These are phyloP conservation scores for Callorhinus ursinus DNA, from an alignment of 2,113 vertebrate species.

Conservation along the genomic window DNA sequence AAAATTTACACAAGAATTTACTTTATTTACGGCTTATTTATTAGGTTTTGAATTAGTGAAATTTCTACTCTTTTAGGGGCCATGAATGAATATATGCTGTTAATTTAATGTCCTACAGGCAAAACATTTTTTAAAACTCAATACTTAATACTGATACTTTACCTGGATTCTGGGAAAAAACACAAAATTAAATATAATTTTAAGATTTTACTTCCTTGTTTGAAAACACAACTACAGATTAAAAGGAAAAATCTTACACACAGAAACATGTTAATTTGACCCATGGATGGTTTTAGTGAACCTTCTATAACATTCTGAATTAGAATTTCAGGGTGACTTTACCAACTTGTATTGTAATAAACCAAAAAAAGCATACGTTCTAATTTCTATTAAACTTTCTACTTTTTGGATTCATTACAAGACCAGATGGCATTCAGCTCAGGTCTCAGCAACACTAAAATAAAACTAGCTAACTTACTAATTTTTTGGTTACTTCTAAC, in stretches of 20 bases:
- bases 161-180: neutral
- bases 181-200: neutral
- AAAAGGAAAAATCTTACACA: slow-evolving; percentile 51
- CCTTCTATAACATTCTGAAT: slow-evolving; percentile 71
- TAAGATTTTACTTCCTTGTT: slow-evolving; percentile 30
- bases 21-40: neutral
- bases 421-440: slow-evolving; percentile 5
- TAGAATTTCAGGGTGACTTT: slow-evolving; percentile 58
- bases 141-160: neutral
- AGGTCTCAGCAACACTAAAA: slow-evolving; percentile 44
- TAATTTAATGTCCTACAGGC: neutral
- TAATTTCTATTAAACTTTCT: slow-evolving; percentile 53
- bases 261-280: slow-evolving; percentile 67
- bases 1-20: neutral
- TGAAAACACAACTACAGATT: neutral
- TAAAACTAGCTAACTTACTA: slow-evolving; percentile 62
- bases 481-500: slow-evolving; percentile 47
- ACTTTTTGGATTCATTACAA: slow-evolving; percentile 46
- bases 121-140: neutral
- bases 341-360: slow-evolving; percentile 50
- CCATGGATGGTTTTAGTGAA: slow-evolving; percentile 61
- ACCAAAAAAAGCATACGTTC: slow-evolving; percentile 66
- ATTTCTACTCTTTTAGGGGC: neutral
- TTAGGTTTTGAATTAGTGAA: slow-evolving; percentile 25
- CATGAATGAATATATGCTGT: neutral